These are phyloP conservation scores for Andrena dorsata DNA, from an alignment of 2,888 invertebrate species.

Conservation along the genomic window DNA sequence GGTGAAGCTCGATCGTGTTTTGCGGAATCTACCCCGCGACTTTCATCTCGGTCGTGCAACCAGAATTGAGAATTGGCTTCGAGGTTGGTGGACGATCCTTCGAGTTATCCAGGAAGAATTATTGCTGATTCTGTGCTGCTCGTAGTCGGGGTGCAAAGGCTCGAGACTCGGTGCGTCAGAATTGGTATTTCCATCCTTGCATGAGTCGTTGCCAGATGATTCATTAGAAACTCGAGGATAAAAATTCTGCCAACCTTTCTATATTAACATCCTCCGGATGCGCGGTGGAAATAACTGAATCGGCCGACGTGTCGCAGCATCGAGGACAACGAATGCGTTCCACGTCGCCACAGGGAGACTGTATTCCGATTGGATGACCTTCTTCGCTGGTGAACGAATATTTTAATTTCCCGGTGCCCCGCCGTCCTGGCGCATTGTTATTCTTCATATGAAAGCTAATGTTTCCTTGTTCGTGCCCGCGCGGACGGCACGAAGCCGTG, in stretches of 20 bases:
- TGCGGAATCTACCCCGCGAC: conserved; percentile 44
- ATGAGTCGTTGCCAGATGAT: neutral
- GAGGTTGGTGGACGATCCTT: neutral
- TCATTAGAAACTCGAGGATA: neutral
- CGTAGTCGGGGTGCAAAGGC: too few species aligned
- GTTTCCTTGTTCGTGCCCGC: conserved; percentile 63
- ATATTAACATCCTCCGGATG: conserved; percentile 33
- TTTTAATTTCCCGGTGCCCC: conserved; percentile 46
- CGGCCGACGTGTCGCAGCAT: conserved; percentile 21
- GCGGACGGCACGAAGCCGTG: conserved; percentile 39
- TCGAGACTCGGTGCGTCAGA: too few species aligned
- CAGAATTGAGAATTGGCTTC: neutral
- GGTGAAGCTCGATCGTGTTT: conserved; percentile 41
- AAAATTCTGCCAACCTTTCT: neutral
- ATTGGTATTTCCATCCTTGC: too few species aligned
- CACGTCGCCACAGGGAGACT: conserved; percentile 46
- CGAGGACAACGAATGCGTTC: conserved; percentile 36
- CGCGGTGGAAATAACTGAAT: conserved; percentile 40
- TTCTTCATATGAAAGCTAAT: conserved; percentile 58
- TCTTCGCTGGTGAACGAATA: conserved; percentile 51
- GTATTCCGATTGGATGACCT: conserved; percentile 55
- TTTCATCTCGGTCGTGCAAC: neutral
- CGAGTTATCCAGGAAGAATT: too few species aligned
- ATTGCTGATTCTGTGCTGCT: too few species aligned
- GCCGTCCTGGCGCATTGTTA: conserved; percentile 49